Percentiles rank a stretch among this genome's conserved stretches.
Evolutionary conservation across 2,888 invertebrate genomes (phyloP).

Genomic region (Sthenelais limicola): DNA sequence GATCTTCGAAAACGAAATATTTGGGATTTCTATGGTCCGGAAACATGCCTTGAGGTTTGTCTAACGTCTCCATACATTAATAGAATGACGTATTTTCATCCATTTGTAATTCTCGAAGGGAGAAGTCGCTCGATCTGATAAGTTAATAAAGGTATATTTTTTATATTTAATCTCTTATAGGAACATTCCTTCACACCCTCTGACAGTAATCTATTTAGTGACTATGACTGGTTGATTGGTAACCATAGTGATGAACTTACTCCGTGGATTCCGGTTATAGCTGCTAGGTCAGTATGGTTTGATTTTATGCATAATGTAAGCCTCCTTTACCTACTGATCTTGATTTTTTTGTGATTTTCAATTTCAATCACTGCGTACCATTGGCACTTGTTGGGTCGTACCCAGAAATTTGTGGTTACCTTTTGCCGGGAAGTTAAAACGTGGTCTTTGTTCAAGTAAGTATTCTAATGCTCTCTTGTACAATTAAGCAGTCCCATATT

Average conservation of each 20-base stretch:
- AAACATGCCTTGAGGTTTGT: slow-evolving; percentile 79
- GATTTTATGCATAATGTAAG: neutral
- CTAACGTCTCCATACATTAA: too few relatives aligned
- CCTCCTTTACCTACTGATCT: neutral
- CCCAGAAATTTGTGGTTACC: too few relatives aligned
- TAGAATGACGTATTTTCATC: too few relatives aligned
- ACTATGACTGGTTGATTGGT: slow-evolving; percentile 94
- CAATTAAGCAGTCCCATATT: neutral
- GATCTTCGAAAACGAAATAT: slow-evolving; percentile 59
- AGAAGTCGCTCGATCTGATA: too few relatives aligned
- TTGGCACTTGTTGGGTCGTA: too few relatives aligned
- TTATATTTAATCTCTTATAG: too few relatives aligned
- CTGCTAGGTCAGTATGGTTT: slow-evolving; percentile 77
- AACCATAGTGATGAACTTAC: slow-evolving; percentile 99
- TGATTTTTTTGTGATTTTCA: too few relatives aligned
- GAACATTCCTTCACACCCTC: slow-evolving; percentile 77
- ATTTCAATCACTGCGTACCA: too few relatives aligned
- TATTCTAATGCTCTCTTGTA: neutral
- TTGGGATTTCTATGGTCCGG: slow-evolving; percentile 74
- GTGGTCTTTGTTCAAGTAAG: neutral
- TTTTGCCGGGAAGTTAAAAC: too few relatives aligned
- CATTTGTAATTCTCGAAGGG: too few relatives aligned
- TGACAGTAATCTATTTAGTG: slow-evolving; percentile 79
- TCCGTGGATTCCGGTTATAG: slow-evolving; percentile 96
- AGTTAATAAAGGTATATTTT: too few relatives aligned